Evolutionary conservation across 2,888 invertebrate genomes (phyloP), one percentile per base, ranked within the genome.

Genomic region (Sussaba pulchella): DNA sequence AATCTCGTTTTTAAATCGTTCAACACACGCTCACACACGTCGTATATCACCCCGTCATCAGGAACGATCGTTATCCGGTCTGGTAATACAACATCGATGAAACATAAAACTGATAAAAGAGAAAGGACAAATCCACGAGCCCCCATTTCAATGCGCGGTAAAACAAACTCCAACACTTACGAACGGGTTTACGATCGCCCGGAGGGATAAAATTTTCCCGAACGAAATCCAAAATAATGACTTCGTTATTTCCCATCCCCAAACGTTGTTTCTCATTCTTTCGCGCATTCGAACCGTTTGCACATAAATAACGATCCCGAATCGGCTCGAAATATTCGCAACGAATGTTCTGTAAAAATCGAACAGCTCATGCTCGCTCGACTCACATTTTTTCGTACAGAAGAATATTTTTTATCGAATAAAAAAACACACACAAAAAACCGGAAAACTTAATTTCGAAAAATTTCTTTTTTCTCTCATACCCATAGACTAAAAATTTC

Each of bases 161-260:
- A 31, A 21, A 17, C 63, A 31, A 61, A 72, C 31, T 36, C 59
- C 21, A 45, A 63, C 61, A 72, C 61, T 72, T 63, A 72, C 47
- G 21, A 24, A 24, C 50, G 61, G 31, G 47, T 47, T 45, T n/a
- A 72, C 39, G n/a, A 17, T 26, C 24, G 6, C 24, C 17, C 39
- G 24, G 8, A 21, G 24, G 50, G 8, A 2, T 52, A 63, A 63
- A 39, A 63, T 26, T 24, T 41, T 52, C 36, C 50, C 24, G 50
- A n/a, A n/a, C 39, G 36, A 47, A 61, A 52, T 63, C 50, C 17
- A 50, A 39, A 72, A 72, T 72, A 72, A 72, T 72, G 39, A 72
- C 63, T 63, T 63, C 63, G 72, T 72, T 72, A 72, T 63, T 50
- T 52, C 52, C 39, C 31, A 6, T 39, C 10, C 63, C n/a, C n/a